Percentiles rank a stretch among this genome's conserved stretches.
phyloP scores from a whole-genome alignment of 2,113 vertebrate species.

The Trematocara zebra region DNA sequence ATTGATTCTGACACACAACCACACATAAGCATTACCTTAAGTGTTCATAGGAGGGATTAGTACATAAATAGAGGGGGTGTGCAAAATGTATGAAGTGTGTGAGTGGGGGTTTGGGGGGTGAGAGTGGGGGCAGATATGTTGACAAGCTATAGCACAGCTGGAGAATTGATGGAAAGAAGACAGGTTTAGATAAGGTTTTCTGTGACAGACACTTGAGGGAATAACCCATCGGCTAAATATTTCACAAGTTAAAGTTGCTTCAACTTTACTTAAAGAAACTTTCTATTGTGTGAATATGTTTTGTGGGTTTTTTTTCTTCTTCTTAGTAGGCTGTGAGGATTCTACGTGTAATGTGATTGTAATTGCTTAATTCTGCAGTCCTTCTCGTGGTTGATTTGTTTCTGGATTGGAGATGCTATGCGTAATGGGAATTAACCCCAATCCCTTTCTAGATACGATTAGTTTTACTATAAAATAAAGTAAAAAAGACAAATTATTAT shows the following conservation, averaged over 20 bases:
- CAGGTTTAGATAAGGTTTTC: slow-evolving; percentile 10
- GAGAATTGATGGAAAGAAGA: neutral
- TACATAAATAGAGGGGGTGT: neutral
- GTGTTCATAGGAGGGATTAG: neutral
- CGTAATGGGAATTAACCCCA: neutral
- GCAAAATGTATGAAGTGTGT: neutral
- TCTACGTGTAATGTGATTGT: neutral
- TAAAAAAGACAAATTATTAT: neutral
- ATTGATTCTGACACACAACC: slow-evolving; percentile 16
- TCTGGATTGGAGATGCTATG: neutral
- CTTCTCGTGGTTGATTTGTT: neutral
- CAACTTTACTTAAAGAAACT: slow-evolving; percentile 14
- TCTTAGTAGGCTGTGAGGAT: neutral
- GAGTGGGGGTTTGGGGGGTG: neutral
- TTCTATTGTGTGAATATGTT: neutral
- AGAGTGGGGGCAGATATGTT: neutral
- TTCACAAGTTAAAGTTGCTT: slow-evolving; percentile 18
- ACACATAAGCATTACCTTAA: neutral
- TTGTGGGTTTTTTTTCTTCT: rapidly evolving
- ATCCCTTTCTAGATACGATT: neutral
- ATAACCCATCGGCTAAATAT: slow-evolving; percentile 36
- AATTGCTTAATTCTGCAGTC: neutral
- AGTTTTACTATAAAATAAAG: neutral
- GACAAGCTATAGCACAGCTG: neutral
- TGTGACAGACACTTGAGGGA: slow-evolving; percentile 43